A percentile compares a stretch with the other conserved stretches of the same genome.
phyloP scores from a whole-genome alignment of 37 sponge, comb jelly and placozoan species.

The Hexactinellida sp. region DNA sequence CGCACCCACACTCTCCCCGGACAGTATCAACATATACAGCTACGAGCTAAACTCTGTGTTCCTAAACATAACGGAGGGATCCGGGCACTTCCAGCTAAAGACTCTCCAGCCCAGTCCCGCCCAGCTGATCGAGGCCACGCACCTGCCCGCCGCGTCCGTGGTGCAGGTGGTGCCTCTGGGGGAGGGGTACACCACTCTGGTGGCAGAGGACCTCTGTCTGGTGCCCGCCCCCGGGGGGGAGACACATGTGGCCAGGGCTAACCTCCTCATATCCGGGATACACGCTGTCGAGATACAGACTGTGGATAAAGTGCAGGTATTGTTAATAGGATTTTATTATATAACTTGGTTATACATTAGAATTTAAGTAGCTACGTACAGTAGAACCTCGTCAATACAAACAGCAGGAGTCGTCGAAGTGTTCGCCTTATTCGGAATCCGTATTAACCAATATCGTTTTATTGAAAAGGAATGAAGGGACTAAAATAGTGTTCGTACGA shows the following conservation, averaged over 20 bases:
- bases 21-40: neutral
- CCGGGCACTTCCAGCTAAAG: constrained; percentile 40
- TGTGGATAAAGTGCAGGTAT: constrained; percentile 22
- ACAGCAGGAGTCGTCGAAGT: no score
- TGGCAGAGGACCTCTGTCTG: constrained; percentile 47
- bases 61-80: constrained; percentile 31
- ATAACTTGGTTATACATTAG: neutral
- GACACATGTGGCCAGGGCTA: neutral
- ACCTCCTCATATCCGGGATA: constrained; percentile 35
- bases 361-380: no score
- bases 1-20: neutral
- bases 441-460: no score
- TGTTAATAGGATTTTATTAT: neutral
- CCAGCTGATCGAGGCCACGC: constrained; percentile 17
- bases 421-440: no score
- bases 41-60: neutral
- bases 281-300: constrained; percentile 27
- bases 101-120: neutral
- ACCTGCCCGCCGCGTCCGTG: neutral
- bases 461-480: no score
- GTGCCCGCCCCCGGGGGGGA: neutral
- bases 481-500: no score
- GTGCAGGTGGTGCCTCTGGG: constrained; percentile 29
- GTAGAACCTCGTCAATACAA: no score
- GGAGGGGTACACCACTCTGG: constrained; percentile 39